These are phyloP conservation scores for Lepetodrilus schrolli DNA, from an alignment of 2,888 invertebrate species.

Conservation along the genomic window DNA sequence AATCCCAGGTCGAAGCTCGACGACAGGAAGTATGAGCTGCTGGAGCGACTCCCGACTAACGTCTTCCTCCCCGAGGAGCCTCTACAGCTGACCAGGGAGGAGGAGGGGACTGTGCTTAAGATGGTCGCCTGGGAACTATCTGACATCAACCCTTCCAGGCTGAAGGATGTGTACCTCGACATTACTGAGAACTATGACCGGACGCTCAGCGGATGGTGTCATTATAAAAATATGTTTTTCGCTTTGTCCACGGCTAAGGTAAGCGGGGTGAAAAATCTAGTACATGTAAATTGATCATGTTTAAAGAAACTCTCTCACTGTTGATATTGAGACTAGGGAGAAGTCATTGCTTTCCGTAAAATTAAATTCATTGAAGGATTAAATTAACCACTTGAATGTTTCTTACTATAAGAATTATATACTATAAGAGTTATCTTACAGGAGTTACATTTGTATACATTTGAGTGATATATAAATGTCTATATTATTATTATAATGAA, in stretches of 20 bases:
- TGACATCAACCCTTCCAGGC: constrained; percentile 44
- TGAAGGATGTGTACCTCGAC: constrained; percentile 65
- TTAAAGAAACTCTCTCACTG: no score
- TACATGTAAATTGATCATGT: no score
- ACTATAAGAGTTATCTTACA: no score
- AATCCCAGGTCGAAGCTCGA: background rate
- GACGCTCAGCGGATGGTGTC: constrained; percentile 59
- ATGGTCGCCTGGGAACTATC: constrained; percentile 57
- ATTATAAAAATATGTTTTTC: constrained; percentile 55
- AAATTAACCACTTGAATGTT: no score
- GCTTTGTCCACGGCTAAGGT: constrained; percentile 52
- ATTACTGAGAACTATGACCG: constrained; percentile 59
- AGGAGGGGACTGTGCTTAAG: constrained; percentile 56
- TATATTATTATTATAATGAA: no score
- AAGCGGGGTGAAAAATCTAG: no score
- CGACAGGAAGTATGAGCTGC: constrained; percentile 38
- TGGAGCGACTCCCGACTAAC: constrained; percentile 47
- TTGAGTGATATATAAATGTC: no score
- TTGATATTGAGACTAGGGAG: no score
- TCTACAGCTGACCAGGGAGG: constrained; percentile 47
- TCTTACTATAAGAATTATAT: no score
- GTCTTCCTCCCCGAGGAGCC: constrained; percentile 61
- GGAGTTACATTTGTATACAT: no score
- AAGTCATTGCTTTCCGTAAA: no score
- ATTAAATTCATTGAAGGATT: no score